A percentile compares a stretch with the other conserved stretches of the same genome.
Conservation (phyloP, 2,888 invertebrate species). For the Andrena bicolor region DNA sequence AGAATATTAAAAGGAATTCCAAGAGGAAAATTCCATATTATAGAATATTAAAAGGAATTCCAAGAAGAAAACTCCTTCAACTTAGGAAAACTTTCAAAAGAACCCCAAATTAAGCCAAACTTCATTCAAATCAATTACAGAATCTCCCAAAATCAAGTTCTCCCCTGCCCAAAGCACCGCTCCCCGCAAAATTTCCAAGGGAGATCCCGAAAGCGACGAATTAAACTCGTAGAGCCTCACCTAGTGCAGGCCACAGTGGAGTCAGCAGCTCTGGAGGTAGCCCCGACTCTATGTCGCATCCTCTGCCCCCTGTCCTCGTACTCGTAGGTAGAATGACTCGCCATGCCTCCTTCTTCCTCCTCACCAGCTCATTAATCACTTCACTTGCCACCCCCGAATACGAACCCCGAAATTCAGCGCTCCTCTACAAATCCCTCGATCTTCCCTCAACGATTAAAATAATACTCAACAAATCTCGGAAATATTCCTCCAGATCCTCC, state of each 20-base stretch:
- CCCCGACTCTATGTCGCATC: slow-evolving; percentile 78
- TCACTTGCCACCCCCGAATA: slow-evolving; percentile 8
- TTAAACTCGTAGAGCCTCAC: slow-evolving; percentile 37
- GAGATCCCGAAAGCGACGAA: not conserved
- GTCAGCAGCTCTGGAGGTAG: slow-evolving; percentile 80
- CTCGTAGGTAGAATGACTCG: slow-evolving; percentile 81
- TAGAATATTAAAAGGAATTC: no score
- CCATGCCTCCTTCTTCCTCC: slow-evolving; percentile 69
- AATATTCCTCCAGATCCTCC: not conserved
- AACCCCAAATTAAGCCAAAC: no score
- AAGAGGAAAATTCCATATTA: no score
- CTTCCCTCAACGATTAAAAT: not conserved
- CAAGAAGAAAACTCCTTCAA: no score
- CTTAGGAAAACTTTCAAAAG: no score
- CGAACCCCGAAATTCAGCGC: not conserved
- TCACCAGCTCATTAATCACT: slow-evolving; percentile 62
- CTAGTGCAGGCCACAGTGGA: slow-evolving; percentile 79
- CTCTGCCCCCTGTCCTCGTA: slow-evolving; percentile 82
- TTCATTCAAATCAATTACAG: no score
- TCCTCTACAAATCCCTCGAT: not conserved
- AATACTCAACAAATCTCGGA: not conserved
- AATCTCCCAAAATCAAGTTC: not conserved
- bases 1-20: no score
- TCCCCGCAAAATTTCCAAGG: not conserved
- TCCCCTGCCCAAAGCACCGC: not conserved